These are phyloP conservation scores for Irena cyanogastra DNA, from an alignment of 2,113 vertebrate genomes.

Conservation along the genomic window DNA sequence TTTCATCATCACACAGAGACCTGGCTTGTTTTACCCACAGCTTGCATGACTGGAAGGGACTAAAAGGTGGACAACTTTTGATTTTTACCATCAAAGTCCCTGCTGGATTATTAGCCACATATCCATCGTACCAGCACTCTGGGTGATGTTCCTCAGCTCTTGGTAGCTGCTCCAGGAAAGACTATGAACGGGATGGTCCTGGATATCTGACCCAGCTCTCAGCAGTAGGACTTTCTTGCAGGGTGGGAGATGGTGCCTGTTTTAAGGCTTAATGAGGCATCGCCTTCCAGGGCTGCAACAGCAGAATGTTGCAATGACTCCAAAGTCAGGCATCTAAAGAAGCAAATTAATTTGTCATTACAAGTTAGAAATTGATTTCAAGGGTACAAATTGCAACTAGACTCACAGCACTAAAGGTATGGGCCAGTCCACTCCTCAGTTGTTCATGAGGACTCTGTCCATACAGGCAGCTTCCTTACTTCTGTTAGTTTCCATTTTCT, in stretches of 20 bases:
- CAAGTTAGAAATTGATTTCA: not conserved
- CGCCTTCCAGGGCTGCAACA: rapidly evolving
- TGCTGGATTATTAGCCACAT: not conserved
- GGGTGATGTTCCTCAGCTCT: not conserved
- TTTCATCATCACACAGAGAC: not conserved
- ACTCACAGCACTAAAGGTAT: not conserved
- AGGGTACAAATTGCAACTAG: not conserved
- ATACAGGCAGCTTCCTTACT: not conserved
- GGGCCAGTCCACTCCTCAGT: not conserved
- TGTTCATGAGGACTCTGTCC: not conserved
- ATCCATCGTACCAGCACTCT: rapidly evolving
- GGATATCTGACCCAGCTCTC: not conserved
- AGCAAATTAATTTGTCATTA: not conserved
- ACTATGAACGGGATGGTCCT: not conserved
- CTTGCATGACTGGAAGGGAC: not conserved
- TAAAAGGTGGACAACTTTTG: not conserved
- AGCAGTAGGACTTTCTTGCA: not conserved
- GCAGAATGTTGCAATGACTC: not conserved
- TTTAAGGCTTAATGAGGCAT: not conserved
- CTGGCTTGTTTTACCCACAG: not conserved
- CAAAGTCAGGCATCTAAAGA: not conserved
- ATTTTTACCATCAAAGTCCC: not conserved
- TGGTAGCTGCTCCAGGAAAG: not conserved
- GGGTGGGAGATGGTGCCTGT: not conserved
- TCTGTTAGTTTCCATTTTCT: not conserved